Percentiles rank a stretch among this genome's conserved stretches.
phyloP scores from a whole-genome alignment of 2,888 invertebrate genomes.

The Autographa pulchrina region DNA sequence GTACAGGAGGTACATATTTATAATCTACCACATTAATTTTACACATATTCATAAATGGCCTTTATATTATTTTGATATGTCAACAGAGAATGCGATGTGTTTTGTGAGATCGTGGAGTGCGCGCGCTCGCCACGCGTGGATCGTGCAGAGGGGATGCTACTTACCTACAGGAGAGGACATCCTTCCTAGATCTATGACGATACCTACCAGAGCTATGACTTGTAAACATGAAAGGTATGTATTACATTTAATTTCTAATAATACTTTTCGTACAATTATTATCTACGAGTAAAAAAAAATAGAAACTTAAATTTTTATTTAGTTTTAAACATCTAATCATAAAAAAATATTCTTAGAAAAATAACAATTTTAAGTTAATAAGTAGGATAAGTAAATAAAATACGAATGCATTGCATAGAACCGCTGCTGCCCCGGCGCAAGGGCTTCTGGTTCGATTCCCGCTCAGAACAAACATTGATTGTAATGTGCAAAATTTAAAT shows the following conservation, averaged over 20 bases:
- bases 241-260: background rate
- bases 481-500: too few relatives aligned
- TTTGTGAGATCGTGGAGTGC: constrained; percentile 83
- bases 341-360: too few relatives aligned
- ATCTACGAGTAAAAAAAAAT: too few relatives aligned
- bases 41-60: background rate
- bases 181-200: constrained; percentile 66
- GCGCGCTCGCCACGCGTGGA: constrained; percentile 79
- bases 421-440: too few relatives aligned
- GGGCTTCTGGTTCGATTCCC: background rate
- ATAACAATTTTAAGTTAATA: too few relatives aligned
- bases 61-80: background rate
- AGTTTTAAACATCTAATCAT: too few relatives aligned
- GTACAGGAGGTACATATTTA: constrained; percentile 73
- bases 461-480: background rate
- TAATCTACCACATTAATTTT: background rate
- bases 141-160: constrained; percentile 85
- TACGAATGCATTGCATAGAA: too few relatives aligned
- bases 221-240: constrained; percentile 77
- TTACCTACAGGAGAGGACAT: constrained; percentile 66
- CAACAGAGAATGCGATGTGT: constrained; percentile 80
- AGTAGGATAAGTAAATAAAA: too few relatives aligned
- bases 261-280: background rate
- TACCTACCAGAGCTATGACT: constrained; percentile 78
- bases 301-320: too few relatives aligned